Base-by-base conservation (phyloP, 2,888 invertebrate genomes). In the Eucera pruinosa region DNA sequence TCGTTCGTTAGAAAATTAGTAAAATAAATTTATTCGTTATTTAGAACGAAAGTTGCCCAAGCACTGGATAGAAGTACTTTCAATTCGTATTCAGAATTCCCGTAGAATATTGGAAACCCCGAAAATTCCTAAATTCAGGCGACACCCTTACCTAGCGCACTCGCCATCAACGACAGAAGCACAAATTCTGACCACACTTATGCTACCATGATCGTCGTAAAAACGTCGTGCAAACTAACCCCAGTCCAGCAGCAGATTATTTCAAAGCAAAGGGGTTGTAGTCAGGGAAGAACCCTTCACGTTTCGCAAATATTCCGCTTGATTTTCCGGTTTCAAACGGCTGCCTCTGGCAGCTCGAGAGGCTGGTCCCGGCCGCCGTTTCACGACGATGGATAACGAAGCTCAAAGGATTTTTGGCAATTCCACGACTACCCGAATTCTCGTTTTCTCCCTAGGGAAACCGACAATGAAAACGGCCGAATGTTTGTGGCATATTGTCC, bases 331-430 rank as follows among this genome's bases (percentile, higher is more conserved):
- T 50, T 66, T 67, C 30, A 57, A 76, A 67, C 64, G 67, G 13
- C 48, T 47, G 36, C 48, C 36, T 18, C n/a, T 23, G 48, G 36
- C 62, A 11, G 36, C 25, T 41, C 43, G 39, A 23, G 47, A 30
- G 43, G 11, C 27, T 18, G 11, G 43, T 9, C 9, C 27, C 18
- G 57, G n/a, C n/a, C n/a, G n/a, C 13, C 43, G 45, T 54, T 68
- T 58, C 58, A 23, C 50, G 61, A 61, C 62, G 76, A 76, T 58
- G 61, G 76, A 76, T 76, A 77, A 77, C 76, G 76, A 76, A 68
- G 77, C 64, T 77, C 68, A 78, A 78, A 78, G 77, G 77, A 77
- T 78, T 77, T 78, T 78, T 77, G 77, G 78, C 64, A 67, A 65
- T 60, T 65, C 60, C 30, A 58, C 57, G 68, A 47, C 69, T 45